Conservation (phyloP, 2,113 vertebrate species). For the Piprites chloris region DNA sequence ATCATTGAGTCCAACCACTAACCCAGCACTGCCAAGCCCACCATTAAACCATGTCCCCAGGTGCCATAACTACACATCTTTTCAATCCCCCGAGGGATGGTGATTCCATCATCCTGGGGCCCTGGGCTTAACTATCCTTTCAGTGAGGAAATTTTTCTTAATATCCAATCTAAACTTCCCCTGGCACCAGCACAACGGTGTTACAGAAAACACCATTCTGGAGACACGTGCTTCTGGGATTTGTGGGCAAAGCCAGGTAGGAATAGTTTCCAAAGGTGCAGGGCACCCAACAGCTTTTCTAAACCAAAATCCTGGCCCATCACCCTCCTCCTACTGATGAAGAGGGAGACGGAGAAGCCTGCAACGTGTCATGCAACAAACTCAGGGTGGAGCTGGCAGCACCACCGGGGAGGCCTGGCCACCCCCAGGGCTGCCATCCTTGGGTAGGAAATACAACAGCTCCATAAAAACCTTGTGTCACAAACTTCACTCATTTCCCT, state of each 20-base stretch:
- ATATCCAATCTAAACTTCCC: neutral
- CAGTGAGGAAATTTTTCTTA: neutral
- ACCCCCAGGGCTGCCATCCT: neutral
- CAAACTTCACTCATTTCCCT: neutral
- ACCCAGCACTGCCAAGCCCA: neutral
- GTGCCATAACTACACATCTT: neutral
- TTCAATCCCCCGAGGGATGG: neutral
- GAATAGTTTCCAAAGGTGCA: neutral
- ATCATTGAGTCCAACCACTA: neutral
- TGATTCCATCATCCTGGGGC: neutral
- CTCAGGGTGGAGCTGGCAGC: neutral
- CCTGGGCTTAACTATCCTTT: neutral
- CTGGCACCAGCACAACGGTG: neutral
- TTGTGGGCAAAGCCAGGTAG: neutral
- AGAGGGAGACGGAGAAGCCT: fast-evolving
- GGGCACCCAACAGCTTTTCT: neutral
- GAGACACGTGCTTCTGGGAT: neutral
- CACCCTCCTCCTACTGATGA: neutral
- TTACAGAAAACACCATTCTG: fast-evolving
- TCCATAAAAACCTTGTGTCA: neutral
- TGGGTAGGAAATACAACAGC: fast-evolving
- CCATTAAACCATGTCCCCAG: neutral
- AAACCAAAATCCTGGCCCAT: neutral
- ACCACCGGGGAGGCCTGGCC: neutral
- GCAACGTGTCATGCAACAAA: neutral